Conservation (phyloP, 2,797 vertebrate species). For the Macroramphosus scolopax region DNA sequence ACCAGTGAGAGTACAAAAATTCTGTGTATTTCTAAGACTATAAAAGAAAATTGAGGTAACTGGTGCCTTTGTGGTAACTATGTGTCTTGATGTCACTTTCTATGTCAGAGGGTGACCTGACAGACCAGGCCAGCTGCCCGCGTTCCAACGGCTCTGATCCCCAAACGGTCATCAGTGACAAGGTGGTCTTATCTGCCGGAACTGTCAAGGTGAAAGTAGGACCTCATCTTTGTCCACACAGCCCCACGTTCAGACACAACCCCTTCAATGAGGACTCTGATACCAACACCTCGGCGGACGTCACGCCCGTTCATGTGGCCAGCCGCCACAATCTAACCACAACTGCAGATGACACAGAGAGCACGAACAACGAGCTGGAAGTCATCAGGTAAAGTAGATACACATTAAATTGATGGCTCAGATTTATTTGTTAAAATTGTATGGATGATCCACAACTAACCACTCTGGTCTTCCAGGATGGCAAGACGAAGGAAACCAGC, state of each 20-base stretch:
- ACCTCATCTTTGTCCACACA: slow-evolving; percentile 63
- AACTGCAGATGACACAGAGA: slow-evolving; percentile 70
- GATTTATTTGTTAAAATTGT: background rate
- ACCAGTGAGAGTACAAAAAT: slow-evolving; percentile 5
- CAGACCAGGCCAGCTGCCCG: slow-evolving; percentile 88
- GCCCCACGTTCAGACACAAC: slow-evolving; percentile 88
- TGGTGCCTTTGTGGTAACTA: background rate
- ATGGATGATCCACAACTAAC: slow-evolving; percentile 6
- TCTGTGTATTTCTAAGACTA: slow-evolving; percentile 36
- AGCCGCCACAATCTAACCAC: slow-evolving; percentile 48
- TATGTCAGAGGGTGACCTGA: slow-evolving; percentile 89
- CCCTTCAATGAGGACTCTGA: slow-evolving; percentile 89
- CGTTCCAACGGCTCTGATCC: slow-evolving; percentile 83
- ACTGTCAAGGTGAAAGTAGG: slow-evolving; percentile 37
- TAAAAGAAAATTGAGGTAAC: background rate
- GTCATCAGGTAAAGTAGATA: slow-evolving; percentile 86
- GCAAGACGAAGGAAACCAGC: slow-evolving; percentile 85
- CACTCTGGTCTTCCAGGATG: slow-evolving; percentile 74
- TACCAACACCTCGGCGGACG: slow-evolving; percentile 83
- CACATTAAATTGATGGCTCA: background rate
- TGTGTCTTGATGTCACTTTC: slow-evolving; percentile 12
- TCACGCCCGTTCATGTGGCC: slow-evolving; percentile 84
- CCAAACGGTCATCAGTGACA: slow-evolving; percentile 74
- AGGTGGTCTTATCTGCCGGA: slow-evolving; percentile 40
- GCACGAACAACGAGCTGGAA: slow-evolving; percentile 83